phyloP scores from a whole-genome alignment of 2,797 vertebrate species.

The Ctenosaura bakeri region DNA sequence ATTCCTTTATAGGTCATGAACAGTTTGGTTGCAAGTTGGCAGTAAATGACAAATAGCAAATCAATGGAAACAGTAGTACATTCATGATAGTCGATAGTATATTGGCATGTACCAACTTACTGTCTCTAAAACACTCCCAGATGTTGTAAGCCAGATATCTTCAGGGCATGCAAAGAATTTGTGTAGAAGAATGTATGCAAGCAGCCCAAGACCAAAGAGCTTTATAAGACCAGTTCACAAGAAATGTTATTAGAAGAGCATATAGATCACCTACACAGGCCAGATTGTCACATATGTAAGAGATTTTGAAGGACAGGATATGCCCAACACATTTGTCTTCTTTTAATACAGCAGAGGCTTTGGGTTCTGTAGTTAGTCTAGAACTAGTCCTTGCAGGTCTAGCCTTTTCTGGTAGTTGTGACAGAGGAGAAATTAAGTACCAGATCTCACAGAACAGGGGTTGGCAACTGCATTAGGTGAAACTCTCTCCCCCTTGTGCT shows the following conservation, averaged over 20 bases:
- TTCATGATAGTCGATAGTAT: slow-evolving; percentile 75
- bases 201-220: slow-evolving; percentile 53
- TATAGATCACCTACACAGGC: slow-evolving; percentile 7
- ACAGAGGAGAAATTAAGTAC: slow-evolving; percentile 23
- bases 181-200: slow-evolving; percentile 66
- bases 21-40: slow-evolving; percentile 60
- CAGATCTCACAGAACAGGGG: slow-evolving; percentile 29
- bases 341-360: slow-evolving; percentile 50
- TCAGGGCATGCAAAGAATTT: slow-evolving; percentile 70
- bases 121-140: slow-evolving; percentile 66
- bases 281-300: slow-evolving; percentile 41
- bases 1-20: slow-evolving; percentile 31
- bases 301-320: slow-evolving; percentile 46
- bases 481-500: no score
- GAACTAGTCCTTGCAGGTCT: slow-evolving; percentile 19
- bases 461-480: no score
- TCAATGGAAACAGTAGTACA: slow-evolving; percentile 76
- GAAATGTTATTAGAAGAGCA: slow-evolving; percentile 17
- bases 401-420: slow-evolving; percentile 5
- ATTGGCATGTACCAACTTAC: slow-evolving; percentile 69
- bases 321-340: slow-evolving; percentile 38
- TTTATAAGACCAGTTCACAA: slow-evolving; percentile 53
- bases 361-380: slow-evolving; percentile 51
- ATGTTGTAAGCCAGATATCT: slow-evolving; percentile 72
- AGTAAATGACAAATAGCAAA: slow-evolving; percentile 71